Percentiles rank a stretch among this genome's conserved stretches.
Conservation (phyloP, 2,888 invertebrate species). For the Molorchus minor region DNA sequence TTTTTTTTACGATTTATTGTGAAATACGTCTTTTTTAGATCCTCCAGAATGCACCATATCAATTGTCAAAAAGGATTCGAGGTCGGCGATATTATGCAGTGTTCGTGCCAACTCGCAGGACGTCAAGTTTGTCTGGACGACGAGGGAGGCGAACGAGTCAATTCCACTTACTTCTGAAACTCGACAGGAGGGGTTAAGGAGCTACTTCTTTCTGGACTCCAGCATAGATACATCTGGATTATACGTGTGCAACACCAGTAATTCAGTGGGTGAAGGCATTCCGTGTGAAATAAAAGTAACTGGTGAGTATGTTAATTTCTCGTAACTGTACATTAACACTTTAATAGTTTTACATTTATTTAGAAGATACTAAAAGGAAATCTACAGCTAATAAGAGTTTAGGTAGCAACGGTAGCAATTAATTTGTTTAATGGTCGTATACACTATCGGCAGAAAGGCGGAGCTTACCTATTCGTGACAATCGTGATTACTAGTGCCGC, state of each 20-base stretch:
- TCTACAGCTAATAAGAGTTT: too few species aligned
- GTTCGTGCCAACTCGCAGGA: slow-evolving; percentile 82
- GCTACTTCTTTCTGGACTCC: slow-evolving; percentile 72
- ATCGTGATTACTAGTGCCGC: too few species aligned
- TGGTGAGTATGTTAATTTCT: slow-evolving; percentile 63
- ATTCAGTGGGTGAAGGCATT: slow-evolving; percentile 75
- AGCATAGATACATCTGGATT: slow-evolving; percentile 74
- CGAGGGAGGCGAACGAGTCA: slow-evolving; percentile 85
- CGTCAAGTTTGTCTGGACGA: slow-evolving; percentile 83
- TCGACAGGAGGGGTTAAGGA: slow-evolving; percentile 65
- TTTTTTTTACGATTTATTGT: not conserved
- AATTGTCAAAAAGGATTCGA: slow-evolving; percentile 74
- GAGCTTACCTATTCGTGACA: too few species aligned
- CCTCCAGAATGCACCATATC: slow-evolving; percentile 86
- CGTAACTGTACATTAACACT: not conserved
- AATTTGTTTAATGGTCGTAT: too few species aligned
- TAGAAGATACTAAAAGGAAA: too few species aligned
- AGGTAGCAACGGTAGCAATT: too few species aligned
- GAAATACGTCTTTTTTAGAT: slow-evolving; percentile 69
- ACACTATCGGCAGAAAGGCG: too few species aligned
- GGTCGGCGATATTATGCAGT: slow-evolving; percentile 81
- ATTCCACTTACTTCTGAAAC: slow-evolving; percentile 72
- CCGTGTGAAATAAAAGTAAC: slow-evolving; percentile 75
- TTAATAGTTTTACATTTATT: too few species aligned
- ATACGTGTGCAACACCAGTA: slow-evolving; percentile 86